These are phyloP conservation scores for Oxycera nigricornis DNA, from an alignment of 2,888 invertebrate species.

Conservation along the genomic window DNA sequence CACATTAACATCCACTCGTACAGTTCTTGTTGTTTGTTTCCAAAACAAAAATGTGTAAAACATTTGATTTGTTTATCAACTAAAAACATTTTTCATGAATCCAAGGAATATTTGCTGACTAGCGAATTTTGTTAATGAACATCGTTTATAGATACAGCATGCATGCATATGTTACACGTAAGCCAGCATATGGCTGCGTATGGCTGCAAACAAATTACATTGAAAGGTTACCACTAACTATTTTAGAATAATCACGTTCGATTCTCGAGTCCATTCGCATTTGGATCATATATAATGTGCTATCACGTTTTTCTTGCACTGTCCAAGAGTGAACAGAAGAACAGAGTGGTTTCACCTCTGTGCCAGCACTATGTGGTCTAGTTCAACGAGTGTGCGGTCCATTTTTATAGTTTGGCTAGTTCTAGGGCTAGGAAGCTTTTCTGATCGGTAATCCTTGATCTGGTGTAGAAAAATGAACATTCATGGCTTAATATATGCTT, in stretches of 20 bases:
- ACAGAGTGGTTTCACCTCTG: background rate
- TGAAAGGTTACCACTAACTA: background rate
- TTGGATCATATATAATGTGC: conserved; percentile 1
- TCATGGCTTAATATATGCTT: background rate
- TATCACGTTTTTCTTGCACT: background rate
- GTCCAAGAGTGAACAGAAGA: background rate
- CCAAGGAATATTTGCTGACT: conserved; percentile 5
- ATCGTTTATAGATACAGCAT: background rate
- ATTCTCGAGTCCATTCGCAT: background rate
- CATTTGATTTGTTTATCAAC: no score
- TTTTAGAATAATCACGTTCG: conserved; percentile 14
- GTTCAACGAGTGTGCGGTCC: background rate
- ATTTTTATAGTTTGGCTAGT: background rate
- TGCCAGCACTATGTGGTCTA: background rate
- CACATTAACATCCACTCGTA: no score
- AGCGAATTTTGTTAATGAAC: background rate
- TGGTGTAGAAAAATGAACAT: no score
- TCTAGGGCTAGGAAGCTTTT: no score
- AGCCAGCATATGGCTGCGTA: background rate
- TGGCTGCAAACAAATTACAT: background rate
- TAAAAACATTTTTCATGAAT: background rate
- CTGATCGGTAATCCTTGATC: no score
- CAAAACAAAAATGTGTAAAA: no score
- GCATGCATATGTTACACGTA: background rate
- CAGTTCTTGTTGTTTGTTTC: no score